Base-by-base conservation (phyloP, 2,113 vertebrate genomes). In the Symphodus melops region DNA sequence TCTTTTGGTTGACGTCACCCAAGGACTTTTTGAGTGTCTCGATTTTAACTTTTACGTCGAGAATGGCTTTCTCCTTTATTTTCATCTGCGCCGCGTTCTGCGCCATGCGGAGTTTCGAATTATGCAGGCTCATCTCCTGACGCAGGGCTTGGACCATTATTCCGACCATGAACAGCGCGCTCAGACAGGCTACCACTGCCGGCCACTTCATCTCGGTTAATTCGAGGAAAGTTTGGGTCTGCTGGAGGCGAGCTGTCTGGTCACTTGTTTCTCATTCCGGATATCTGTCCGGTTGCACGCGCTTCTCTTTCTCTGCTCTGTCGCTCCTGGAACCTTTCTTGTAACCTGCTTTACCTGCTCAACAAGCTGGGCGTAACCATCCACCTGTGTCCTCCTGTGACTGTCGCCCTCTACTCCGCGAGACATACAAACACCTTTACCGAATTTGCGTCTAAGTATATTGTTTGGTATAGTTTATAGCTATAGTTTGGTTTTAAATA, bases 51-150 rank as follows among this genome's bases (percentile, higher is more conserved):
- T 92, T 94, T 9, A 72, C 0, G 0, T 39, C 19, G 1, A 41
- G 0, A n/a, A 94, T 89, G 13, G 21, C 17, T 0, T 55, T n/a
- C 68, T 95, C 93, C 9, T 87, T 90, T 14, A 0, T 39, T 41
- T 68, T 77, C 10, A 90, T n/a, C 42, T 87, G 49, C 0, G 1
- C 10, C 1, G 25, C 3, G 58, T 10, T 56, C 1, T 56, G 9
- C 8, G 1, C 0, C 10, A 85, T 42, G 42, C 62, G 55, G 6
- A 0, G 1, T 21, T 69, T 90, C 37, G 81, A 0, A 0, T 11
- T 0, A 1, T 53, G 75, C 16, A 93, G 63, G 2, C 1, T 9
- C 1, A 89, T 0, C 85, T 95, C 93, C 83, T 94, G 92, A 3
- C 44, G 59, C 63, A 90, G 1, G 1, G 86, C 70, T 58, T 93